Percentiles rank a stretch among this genome's conserved stretches.
These are phyloP conservation scores for Phalloptychus januarius DNA, from an alignment of 2,797 vertebrate genomes.

Conservation along the genomic window DNA sequence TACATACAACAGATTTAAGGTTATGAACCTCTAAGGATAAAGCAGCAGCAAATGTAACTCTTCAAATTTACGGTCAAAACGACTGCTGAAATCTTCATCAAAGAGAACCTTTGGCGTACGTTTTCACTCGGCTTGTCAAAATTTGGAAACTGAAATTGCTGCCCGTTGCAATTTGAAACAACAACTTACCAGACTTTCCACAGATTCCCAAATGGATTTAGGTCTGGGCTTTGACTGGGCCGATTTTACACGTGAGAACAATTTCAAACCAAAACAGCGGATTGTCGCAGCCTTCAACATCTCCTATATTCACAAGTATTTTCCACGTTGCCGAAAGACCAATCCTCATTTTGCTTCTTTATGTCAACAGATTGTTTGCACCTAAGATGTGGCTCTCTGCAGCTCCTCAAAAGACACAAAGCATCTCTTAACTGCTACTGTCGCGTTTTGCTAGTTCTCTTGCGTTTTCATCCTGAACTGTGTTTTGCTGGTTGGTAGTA, in stretches of 20 bases:
- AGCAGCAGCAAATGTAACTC: too few relatives aligned
- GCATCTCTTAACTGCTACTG: not conserved
- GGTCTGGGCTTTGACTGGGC: not conserved
- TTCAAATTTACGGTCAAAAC: too few relatives aligned
- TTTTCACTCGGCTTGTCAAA: too few relatives aligned
- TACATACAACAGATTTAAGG: too few relatives aligned
- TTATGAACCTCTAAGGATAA: not conserved
- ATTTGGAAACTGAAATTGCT: too few relatives aligned
- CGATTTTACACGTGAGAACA: not conserved
- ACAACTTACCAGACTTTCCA: not conserved
- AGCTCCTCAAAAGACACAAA: not conserved
- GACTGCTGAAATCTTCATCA: too few relatives aligned
- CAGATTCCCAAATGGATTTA: not conserved
- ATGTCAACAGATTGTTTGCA: not conserved
- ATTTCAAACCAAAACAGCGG: not conserved
- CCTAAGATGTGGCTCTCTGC: not conserved
- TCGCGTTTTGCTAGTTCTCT: not conserved
- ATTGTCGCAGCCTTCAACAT: not conserved
- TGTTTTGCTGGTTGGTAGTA: not conserved
- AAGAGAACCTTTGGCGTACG: too few relatives aligned
- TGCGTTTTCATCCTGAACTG: not conserved
- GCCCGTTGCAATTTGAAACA: not conserved
- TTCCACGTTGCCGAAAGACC: not conserved
- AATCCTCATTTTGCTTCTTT: not conserved
- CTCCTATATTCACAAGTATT: not conserved